Percentiles rank a stretch among this genome's conserved stretches.
phyloP scores from a whole-genome alignment of 2,797 vertebrate species.

The Hippoglossus hippoglossus region DNA sequence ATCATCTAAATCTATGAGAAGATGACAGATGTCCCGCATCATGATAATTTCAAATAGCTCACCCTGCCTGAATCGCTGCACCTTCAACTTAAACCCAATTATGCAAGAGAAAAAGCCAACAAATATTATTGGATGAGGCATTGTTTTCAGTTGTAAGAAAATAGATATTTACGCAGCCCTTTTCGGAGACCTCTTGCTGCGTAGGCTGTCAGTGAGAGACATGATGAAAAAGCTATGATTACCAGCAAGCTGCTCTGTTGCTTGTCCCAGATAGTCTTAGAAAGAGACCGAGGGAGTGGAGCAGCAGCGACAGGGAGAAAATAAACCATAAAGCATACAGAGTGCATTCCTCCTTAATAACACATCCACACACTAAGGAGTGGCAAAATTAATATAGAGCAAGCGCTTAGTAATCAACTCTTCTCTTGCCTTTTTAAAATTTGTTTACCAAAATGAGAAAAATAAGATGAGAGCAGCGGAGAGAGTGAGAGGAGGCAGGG shows the following conservation, averaged over 20 bases:
- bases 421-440: constrained; percentile 52
- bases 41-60: constrained; percentile 50
- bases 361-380: constrained; percentile 25
- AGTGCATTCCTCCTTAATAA: constrained; percentile 26
- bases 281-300: constrained; percentile 41
- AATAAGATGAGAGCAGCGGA: constrained; percentile 37
- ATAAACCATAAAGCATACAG: constrained; percentile 27
- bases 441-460: constrained; percentile 53
- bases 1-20: constrained; percentile 52
- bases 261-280: constrained; percentile 50
- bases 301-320: constrained; percentile 15
- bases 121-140: constrained; percentile 7
- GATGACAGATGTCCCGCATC: constrained; percentile 61
- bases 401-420: constrained; percentile 49
- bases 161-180: constrained; percentile 25
- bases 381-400: constrained; percentile 37
- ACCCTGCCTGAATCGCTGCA: constrained; percentile 44
- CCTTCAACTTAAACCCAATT: constrained; percentile 65
- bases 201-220: constrained; percentile 51
- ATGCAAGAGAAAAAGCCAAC: constrained; percentile 31
- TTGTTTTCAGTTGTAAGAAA: constrained; percentile 42
- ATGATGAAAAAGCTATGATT: constrained; percentile 46
- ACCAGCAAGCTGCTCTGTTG: constrained; percentile 31
- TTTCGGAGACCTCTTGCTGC: constrained; percentile 43
- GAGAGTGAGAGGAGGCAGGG: constrained; percentile 32